Conservation (phyloP, 2,113 vertebrate species). For the Pyrgilauda ruficollis region DNA sequence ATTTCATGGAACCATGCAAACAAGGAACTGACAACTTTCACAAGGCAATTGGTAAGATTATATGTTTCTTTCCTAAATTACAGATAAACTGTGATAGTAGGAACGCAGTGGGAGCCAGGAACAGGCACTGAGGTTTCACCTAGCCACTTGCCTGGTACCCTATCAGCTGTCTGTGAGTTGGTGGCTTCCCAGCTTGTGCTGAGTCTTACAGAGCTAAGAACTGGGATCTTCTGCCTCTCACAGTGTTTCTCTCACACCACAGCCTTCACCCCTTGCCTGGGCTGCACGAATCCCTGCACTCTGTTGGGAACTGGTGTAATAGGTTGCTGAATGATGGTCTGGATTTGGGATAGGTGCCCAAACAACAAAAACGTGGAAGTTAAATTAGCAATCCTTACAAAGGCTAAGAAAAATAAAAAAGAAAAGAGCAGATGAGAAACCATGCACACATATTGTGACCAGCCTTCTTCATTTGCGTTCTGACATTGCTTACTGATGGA, state of each 20-base stretch:
- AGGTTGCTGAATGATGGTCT: neutral
- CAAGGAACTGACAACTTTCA: slow-evolving; percentile 13
- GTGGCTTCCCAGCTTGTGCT: neutral
- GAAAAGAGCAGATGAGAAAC: neutral
- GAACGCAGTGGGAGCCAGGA: slow-evolving; percentile 11
- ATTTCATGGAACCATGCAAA: neutral
- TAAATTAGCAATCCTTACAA: neutral
- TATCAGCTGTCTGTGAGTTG: neutral
- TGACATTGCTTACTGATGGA: neutral
- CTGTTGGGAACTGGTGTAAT: neutral
- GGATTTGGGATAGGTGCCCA: neutral
- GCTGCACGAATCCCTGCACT: neutral
- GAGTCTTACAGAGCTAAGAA: neutral
- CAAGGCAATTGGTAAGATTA: slow-evolving; percentile 35
- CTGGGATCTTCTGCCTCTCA: neutral
- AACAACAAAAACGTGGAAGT: neutral
- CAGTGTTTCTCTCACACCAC: neutral
- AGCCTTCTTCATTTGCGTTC: neutral
- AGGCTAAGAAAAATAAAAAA: neutral
- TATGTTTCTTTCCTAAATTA: slow-evolving; percentile 24
- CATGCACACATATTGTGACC: neutral
- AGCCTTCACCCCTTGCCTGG: neutral
- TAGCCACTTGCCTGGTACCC: neutral
- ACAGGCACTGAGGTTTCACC: neutral
- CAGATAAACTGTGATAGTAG: slow-evolving; percentile 1